A percentile compares a stretch with the other conserved stretches of the same genome.
phyloP scores from a whole-genome alignment of 2,797 vertebrate genomes.

The Sebastes dallii region DNA sequence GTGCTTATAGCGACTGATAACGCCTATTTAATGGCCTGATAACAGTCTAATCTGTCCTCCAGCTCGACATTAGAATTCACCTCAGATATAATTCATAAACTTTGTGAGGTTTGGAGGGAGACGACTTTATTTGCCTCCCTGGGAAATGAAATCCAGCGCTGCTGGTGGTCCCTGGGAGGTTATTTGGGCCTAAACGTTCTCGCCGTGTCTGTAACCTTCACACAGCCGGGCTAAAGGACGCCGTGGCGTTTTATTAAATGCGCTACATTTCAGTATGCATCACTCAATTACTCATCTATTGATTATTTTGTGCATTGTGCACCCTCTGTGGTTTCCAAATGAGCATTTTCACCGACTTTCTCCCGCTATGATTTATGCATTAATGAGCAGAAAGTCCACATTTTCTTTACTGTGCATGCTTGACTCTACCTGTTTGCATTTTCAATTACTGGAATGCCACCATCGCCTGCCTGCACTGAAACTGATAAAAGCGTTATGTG shows the following conservation, averaged over 20 bases:
- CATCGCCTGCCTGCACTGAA: background rate
- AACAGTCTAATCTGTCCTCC: background rate
- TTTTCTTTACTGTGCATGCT: background rate
- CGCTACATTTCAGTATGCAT: background rate
- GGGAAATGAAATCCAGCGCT: background rate
- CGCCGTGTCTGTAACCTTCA: slow-evolving; percentile 8
- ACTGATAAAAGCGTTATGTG: slow-evolving; percentile 8
- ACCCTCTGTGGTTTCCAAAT: background rate
- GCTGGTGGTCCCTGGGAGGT: background rate
- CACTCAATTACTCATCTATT: slow-evolving; percentile 9
- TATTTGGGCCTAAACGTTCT: background rate
- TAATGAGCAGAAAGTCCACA: background rate
- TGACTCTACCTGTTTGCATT: background rate
- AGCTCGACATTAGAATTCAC: background rate
- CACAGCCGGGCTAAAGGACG: background rate
- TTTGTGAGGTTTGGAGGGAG: background rate
- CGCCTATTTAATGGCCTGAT: too few relatives aligned
- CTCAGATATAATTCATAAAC: background rate
- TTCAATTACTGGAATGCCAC: background rate
- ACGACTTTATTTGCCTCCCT: background rate
- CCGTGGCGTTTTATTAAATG: background rate
- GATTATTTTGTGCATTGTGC: slow-evolving; percentile 9
- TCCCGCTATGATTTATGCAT: background rate
- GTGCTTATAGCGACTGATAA: too few relatives aligned
- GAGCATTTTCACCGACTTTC: background rate